Conservation (phyloP, 2,888 invertebrate species). For the Nephrotoma appendiculata region DNA sequence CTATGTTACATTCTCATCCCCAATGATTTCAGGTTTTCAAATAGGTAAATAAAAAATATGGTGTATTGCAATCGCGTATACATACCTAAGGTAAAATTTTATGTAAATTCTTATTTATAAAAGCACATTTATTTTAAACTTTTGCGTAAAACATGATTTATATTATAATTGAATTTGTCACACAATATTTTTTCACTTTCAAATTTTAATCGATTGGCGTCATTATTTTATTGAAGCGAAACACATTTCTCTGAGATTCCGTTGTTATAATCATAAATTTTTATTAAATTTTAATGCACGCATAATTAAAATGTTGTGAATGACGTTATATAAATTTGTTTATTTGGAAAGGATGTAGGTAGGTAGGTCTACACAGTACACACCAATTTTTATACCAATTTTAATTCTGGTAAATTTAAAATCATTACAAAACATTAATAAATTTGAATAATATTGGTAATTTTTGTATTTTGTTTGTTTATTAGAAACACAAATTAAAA, state of each 20-base stretch:
- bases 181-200: neutral
- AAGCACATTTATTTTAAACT: neutral
- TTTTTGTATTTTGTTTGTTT: neutral
- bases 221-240: neutral
- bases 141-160: neutral
- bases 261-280: neutral
- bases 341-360: neutral
- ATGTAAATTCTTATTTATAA: neutral
- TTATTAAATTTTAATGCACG: neutral
- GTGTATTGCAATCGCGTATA: neutral
- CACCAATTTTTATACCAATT: neutral
- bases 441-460: neutral
- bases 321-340: neutral
- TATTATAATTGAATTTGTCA: neutral
- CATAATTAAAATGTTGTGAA: neutral
- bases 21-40: neutral
- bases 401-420: too few species aligned
- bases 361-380: neutral
- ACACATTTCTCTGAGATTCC: neutral
- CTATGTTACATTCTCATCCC: neutral
- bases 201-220: slow-evolving; percentile 1
- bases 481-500: neutral
- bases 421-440: too few species aligned
- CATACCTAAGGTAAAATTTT: neutral
- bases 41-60: neutral